A percentile compares a stretch with the other conserved stretches of the same genome.
Evolutionary conservation across 2,888 invertebrate species (phyloP).

Genomic region (Belgica antarctica): DNA sequence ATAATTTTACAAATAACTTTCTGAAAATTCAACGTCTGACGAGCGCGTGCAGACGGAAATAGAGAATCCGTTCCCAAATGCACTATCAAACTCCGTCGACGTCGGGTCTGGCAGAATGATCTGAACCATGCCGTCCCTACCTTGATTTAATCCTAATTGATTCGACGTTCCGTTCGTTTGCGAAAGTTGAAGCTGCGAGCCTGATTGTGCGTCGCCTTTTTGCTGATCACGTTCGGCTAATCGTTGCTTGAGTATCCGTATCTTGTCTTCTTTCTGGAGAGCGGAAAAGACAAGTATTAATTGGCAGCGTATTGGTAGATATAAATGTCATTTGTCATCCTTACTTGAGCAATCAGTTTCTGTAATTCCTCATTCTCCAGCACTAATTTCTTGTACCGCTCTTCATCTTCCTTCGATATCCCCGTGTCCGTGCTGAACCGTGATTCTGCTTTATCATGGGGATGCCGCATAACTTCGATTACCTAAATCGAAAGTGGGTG

Average conservation of each 20-base stretch:
- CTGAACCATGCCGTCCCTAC: constrained; percentile 56
- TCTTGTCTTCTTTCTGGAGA: constrained; percentile 82
- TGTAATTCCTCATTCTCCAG: constrained; percentile 96
- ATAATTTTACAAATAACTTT: constrained; percentile 70
- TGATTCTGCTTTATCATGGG: constrained; percentile 82
- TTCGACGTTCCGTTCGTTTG: constrained; percentile 32
- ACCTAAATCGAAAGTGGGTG: constrained; percentile 58
- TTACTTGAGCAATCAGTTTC: constrained; percentile 88
- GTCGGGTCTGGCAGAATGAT: constrained; percentile 72
- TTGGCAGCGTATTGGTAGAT: constrained; percentile 13
- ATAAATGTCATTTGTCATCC: constrained; percentile 45
- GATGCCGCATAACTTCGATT: constrained; percentile 86
- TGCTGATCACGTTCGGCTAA: constrained; percentile 74
- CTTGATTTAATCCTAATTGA: constrained; percentile 69
- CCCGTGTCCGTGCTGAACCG: constrained; percentile 81
- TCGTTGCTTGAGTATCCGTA: constrained; percentile 61
- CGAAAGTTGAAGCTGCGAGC: constrained; percentile 45
- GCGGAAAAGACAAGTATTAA: constrained; percentile 1
- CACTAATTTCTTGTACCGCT: constrained; percentile 86
- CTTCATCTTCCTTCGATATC: constrained; percentile 88
- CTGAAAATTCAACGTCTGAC: constrained; percentile 83
- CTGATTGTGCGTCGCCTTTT: constrained; percentile 54
- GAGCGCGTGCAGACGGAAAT: constrained; percentile 75
- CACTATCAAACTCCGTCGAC: constrained; percentile 64
- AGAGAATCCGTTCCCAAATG: constrained; percentile 62